Base-by-base conservation (phyloP, 2,113 vertebrate species). In the Callorhinus ursinus region DNA sequence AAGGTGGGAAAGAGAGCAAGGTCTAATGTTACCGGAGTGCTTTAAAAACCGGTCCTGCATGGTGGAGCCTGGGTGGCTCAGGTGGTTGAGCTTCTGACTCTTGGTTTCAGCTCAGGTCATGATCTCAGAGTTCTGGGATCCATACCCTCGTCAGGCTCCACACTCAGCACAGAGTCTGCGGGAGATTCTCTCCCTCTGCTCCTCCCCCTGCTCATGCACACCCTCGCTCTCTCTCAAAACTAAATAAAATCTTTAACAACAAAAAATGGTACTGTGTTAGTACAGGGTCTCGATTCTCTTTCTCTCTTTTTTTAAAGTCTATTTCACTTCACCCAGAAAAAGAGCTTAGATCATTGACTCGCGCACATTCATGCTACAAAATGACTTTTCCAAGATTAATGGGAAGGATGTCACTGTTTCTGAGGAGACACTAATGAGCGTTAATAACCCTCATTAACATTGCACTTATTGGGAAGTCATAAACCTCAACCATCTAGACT, bases 401-500 rank as follows among this genome's bases (percentile, higher is more conserved):
- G 69, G 72, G 61, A 82, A 71, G 42, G 90, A 77, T 51, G 76
- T 57, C 72, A 71, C 51, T 39, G 80, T 55, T 93, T 96, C 90
- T 51, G 57, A 85, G 81, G 36, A 89, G 81, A 33, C 16, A 88
- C 16, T 53, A 90, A 95, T 46, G 93, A 95, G 90, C 72, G 81
- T 67, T 84, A 80, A 74, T 82, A 77, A 79, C 72, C 67, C 53
- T 94, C 33, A 69, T 76, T 82, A 95, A 86, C 91, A 87, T 84
- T 89, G 86, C 84, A 86, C 57, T 96, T 96, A 91, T 28, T 69
- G 72, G 18, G 72, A 96, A 93, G 67, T 76, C 95, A 92, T 92
- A 94, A 94, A 59, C 79, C 42, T 76, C 92, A 46, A 57, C 77
- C 42, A 90, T 39, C 26, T 57, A 96, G 82, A 85, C 82, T 14